Conservation (phyloP, 2,113 vertebrate species). For the Aplodontia rufa region DNA sequence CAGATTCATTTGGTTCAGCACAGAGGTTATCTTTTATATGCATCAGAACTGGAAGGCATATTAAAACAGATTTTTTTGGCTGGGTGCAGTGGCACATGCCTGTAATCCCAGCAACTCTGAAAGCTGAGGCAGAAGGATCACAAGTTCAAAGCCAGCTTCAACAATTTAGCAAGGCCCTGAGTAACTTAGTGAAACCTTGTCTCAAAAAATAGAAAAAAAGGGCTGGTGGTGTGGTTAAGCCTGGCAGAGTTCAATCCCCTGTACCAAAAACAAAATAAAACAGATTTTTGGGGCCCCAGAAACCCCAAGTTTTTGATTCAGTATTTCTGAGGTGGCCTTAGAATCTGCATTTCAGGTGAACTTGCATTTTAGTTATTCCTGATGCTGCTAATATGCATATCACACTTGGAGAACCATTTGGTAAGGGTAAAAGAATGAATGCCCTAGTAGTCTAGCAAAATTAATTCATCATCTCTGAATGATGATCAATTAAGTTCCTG, state of each 20-base stretch:
- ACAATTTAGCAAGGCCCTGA: too few species aligned
- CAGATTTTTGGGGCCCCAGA: background rate
- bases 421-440: background rate
- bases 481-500: background rate
- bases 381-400: background rate
- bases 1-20: background rate
- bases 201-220: too few species aligned
- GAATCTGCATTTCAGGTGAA: background rate
- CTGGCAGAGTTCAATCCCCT: too few species aligned
- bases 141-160: too few species aligned
- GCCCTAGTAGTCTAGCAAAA: background rate
- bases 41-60: background rate
- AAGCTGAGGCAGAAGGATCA: too few species aligned
- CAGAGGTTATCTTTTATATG: background rate
- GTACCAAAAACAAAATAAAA: too few species aligned
- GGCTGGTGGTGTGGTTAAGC: too few species aligned
- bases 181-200: too few species aligned
- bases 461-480: slow-evolving; percentile 2
- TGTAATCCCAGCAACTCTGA: too few species aligned
- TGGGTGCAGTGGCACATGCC: too few species aligned
- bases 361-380: background rate
- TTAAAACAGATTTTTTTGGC: background rate
- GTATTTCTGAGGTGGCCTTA: background rate
- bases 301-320: background rate
- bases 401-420: background rate